phyloP scores from a whole-genome alignment of 2,797 vertebrate species.

The Kryptopterus vitreolus region DNA sequence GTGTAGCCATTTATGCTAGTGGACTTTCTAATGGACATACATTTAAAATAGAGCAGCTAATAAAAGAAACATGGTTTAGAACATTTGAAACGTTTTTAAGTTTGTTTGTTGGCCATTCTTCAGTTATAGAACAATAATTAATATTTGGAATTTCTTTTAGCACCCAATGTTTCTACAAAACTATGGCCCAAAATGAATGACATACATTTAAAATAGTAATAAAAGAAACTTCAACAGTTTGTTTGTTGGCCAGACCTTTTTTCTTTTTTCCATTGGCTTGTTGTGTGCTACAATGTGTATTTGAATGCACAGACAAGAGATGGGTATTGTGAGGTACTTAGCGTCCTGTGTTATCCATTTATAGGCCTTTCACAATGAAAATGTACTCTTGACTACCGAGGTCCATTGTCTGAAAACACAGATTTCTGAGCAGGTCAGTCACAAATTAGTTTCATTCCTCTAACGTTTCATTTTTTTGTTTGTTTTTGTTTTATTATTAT shows the following conservation, averaged over 20 bases:
- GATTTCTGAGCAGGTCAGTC: constrained; percentile 87
- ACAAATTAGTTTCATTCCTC: background rate
- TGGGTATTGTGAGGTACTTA: constrained; percentile 39
- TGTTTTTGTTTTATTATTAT: no score
- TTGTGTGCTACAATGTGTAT: background rate
- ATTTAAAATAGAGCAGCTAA: background rate
- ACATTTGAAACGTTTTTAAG: background rate
- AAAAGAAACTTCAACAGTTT: background rate
- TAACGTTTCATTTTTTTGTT: background rate
- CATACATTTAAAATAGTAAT: background rate
- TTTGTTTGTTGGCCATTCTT: background rate
- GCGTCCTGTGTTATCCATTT: constrained; percentile 12
- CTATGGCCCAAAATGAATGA: background rate
- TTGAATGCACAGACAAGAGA: background rate
- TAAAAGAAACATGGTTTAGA: background rate
- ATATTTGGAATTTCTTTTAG: background rate
- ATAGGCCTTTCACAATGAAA: constrained; percentile 90
- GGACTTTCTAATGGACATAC: background rate
- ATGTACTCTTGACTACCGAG: constrained; percentile 86
- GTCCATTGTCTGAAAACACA: constrained; percentile 87
- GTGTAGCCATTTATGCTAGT: background rate
- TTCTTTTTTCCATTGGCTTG: no score
- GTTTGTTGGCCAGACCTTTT: background rate
- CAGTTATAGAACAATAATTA: background rate
- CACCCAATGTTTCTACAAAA: background rate